A percentile compares a stretch with the other conserved stretches of the same genome.
Conservation (phyloP, 2,888 invertebrate genomes). For the Ceratothoa steindachneri region DNA sequence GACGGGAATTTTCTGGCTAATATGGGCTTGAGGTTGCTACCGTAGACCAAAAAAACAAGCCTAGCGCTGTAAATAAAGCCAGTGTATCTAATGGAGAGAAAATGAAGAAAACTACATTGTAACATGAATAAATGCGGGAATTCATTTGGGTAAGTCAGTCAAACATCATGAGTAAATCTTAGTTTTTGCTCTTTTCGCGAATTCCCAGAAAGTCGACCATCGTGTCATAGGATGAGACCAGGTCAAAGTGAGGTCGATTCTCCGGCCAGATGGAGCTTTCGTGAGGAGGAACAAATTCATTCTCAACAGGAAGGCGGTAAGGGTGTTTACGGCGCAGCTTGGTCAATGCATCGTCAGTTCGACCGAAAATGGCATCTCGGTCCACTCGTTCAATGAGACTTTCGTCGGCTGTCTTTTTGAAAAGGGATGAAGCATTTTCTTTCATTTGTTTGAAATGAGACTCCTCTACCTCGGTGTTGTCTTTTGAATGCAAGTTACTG, state of each 20-base stretch:
- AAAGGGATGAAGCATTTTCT: background rate
- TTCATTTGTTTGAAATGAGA: background rate
- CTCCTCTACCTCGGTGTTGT: too few species aligned
- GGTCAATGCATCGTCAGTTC: background rate
- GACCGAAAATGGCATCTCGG: background rate
- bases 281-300: slow-evolving; percentile 26
- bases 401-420: background rate
- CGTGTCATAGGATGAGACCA: slow-evolving; percentile 42
- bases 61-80: too few species aligned
- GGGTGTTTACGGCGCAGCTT: slow-evolving; percentile 22
- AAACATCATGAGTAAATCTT: too few species aligned
- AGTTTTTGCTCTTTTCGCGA: slow-evolving; percentile 6
- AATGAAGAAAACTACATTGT: too few species aligned
- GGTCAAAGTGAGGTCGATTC: slow-evolving; percentile 37
- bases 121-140: too few species aligned
- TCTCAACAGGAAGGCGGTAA: slow-evolving; percentile 41
- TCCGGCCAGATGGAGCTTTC: slow-evolving; percentile 43
- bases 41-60: too few species aligned
- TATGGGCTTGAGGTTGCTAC: too few species aligned
- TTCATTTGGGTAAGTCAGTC: too few species aligned
- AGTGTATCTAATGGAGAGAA: too few species aligned
- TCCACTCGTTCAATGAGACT: background rate
- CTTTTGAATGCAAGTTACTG: too few species aligned
- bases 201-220: slow-evolving; percentile 38
- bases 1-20: too few species aligned